phyloP scores from a whole-genome alignment of 2,113 vertebrate genomes.

The Baryphthengus martii region DNA sequence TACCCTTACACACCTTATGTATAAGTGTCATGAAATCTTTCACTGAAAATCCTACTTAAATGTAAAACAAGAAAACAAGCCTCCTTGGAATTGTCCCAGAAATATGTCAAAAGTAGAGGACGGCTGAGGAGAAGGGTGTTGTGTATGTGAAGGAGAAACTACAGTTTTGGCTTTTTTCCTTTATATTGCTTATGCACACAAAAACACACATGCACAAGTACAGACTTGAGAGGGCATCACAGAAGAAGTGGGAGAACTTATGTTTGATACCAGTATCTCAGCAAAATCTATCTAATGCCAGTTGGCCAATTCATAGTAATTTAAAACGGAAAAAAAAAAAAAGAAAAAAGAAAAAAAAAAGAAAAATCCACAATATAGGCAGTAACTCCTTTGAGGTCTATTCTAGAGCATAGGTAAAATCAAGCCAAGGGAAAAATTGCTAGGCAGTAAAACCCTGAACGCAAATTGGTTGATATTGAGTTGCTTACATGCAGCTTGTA shows the following conservation, averaged over 20 bases:
- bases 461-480: background rate
- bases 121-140: conserved; percentile 31
- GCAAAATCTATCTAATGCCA: background rate
- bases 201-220: background rate
- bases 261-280: background rate
- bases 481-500: background rate
- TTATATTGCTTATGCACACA: background rate
- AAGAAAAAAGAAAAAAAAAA: background rate
- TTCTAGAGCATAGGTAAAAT: background rate
- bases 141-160: conserved; percentile 8
- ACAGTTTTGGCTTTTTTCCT: background rate
- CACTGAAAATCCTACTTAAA: background rate
- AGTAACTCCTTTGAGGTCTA: background rate
- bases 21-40: background rate
- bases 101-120: conserved; percentile 36
- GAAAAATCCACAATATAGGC: background rate
- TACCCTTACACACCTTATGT: background rate
- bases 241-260: background rate
- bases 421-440: background rate
- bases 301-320: background rate
- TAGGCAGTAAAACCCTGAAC: background rate
- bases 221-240: background rate
- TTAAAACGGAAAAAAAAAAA: background rate
- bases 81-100: conserved; percentile 1
- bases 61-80: conserved; percentile 12